Conservation (phyloP, 2,113 vertebrate species). For the Emydura subglobosa region DNA sequence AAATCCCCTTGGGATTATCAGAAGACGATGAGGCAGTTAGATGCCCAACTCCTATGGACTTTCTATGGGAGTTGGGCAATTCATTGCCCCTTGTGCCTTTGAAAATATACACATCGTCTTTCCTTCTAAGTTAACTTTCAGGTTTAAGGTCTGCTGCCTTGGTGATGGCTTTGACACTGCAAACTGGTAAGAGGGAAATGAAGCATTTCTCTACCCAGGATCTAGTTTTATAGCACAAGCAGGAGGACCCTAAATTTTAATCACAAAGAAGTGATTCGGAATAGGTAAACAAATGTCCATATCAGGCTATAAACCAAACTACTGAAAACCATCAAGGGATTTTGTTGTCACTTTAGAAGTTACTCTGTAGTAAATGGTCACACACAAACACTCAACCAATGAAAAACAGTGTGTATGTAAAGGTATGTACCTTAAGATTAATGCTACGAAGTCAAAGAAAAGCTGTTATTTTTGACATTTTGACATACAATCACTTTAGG, state of each 20-base stretch:
- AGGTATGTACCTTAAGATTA: constrained; percentile 61
- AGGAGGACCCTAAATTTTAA: constrained; percentile 53
- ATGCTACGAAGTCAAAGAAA: constrained; percentile 73
- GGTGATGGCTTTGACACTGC: background rate
- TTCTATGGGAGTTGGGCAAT: background rate
- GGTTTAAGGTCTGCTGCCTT: constrained; percentile 31
- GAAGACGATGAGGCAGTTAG: background rate
- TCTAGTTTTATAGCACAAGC: constrained; percentile 42
- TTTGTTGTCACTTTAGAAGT: constrained; percentile 54
- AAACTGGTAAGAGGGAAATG: constrained; percentile 36
- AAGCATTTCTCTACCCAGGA: constrained; percentile 51
- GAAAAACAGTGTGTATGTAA: constrained; percentile 32
- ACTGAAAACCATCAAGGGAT: constrained; percentile 56
- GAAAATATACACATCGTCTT: background rate
- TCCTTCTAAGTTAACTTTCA: background rate
- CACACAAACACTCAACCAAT: background rate
- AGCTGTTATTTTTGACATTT: constrained; percentile 78
- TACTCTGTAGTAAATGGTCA: constrained; percentile 38
- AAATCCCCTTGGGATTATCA: accelerated
- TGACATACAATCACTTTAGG: constrained; percentile 76
- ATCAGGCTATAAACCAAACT: constrained; percentile 48
- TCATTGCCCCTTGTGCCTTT: accelerated
- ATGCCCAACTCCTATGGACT: background rate
- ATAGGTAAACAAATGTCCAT: constrained; percentile 45
- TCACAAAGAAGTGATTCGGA: constrained; percentile 33